Conservation (phyloP, 1,140 invertebrate genomes). For the Drosophila erecta region DNA sequence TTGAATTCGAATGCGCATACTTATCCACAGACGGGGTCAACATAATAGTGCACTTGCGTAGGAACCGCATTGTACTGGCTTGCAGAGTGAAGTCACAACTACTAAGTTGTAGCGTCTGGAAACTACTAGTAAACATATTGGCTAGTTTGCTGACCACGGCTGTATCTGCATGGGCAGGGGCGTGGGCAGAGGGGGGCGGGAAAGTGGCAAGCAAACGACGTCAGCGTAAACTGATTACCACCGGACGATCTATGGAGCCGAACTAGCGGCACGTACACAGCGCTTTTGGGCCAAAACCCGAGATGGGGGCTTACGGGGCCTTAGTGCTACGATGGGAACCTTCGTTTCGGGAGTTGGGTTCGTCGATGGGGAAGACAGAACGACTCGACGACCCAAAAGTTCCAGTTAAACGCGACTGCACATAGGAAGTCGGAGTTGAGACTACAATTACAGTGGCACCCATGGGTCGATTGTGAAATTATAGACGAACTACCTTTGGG, state of each 20-base stretch:
- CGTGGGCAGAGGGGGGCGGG: conserved; percentile 1
- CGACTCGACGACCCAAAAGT: conserved; percentile 28
- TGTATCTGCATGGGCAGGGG: conserved; percentile 23
- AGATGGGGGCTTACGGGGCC: background rate
- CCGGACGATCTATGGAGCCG: conserved; percentile 61
- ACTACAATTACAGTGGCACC: conserved; percentile 64
- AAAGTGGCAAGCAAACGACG: conserved; percentile 63
- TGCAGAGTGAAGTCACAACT: background rate
- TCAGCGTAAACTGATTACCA: conserved; percentile 81
- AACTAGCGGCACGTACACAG: conserved; percentile 65
- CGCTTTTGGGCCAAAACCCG: conserved; percentile 22
- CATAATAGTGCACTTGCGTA: background rate
- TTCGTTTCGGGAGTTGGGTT: conserved; percentile 65
- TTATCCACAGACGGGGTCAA: conserved; percentile 16
- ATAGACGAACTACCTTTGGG: conserved; percentile 38
- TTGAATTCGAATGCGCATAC: conserved; percentile 61
- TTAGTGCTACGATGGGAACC: conserved; percentile 53
- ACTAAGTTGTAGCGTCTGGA: too few relatives aligned
- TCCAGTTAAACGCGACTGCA: conserved; percentile 56
- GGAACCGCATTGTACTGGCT: background rate
- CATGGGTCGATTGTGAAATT: conserved; percentile 45
- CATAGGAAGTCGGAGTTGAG: conserved; percentile 66
- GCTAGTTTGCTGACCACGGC: conserved; percentile 2
- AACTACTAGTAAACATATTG: too few relatives aligned
- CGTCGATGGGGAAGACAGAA: conserved; percentile 39